Evolutionary conservation across 2,797 vertebrate species (phyloP).

Genomic region (Channa striata): DNA sequence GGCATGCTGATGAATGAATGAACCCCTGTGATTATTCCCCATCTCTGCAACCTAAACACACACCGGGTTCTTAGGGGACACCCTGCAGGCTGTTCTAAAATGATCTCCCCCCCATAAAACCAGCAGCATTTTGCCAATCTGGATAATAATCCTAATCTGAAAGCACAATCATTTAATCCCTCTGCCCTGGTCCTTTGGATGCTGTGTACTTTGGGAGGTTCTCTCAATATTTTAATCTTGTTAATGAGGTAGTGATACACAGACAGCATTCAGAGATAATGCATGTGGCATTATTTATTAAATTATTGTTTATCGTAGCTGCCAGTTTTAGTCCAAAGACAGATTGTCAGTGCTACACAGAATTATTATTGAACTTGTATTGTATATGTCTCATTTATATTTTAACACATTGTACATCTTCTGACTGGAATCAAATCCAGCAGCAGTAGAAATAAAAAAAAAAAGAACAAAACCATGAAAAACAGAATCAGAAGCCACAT

Average conservation of each 20-base stretch:
- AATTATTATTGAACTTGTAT: constrained; percentile 13
- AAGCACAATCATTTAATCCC: constrained; percentile 49
- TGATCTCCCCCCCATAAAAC: constrained; percentile 26
- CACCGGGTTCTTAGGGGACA: constrained; percentile 32
- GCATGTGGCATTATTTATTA: no score
- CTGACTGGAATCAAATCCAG: constrained; percentile 11
- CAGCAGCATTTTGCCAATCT: constrained; percentile 35
- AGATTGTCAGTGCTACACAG: constrained; percentile 5
- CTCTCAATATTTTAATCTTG: constrained; percentile 15
- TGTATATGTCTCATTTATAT: constrained; percentile 43
- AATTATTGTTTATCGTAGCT: background rate
- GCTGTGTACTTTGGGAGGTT: constrained; percentile 16
- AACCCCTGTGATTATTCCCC: constrained; percentile 61
- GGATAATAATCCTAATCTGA: constrained; percentile 60
- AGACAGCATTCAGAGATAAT: constrained; percentile 7
- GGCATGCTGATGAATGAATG: constrained; percentile 75
- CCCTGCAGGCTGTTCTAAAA: constrained; percentile 47
- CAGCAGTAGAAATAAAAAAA: background rate
- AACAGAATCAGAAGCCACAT: constrained; percentile 45
- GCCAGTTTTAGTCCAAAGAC: background rate
- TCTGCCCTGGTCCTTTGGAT: constrained; percentile 32
- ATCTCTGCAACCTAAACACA: constrained; percentile 70
- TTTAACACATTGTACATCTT: constrained; percentile 34
- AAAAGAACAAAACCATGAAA: constrained; percentile 26
- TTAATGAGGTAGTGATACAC: constrained; percentile 18